These are phyloP conservation scores for Tiliacea citrago DNA, from an alignment of 2,888 invertebrate genomes.

Conservation along the genomic window DNA sequence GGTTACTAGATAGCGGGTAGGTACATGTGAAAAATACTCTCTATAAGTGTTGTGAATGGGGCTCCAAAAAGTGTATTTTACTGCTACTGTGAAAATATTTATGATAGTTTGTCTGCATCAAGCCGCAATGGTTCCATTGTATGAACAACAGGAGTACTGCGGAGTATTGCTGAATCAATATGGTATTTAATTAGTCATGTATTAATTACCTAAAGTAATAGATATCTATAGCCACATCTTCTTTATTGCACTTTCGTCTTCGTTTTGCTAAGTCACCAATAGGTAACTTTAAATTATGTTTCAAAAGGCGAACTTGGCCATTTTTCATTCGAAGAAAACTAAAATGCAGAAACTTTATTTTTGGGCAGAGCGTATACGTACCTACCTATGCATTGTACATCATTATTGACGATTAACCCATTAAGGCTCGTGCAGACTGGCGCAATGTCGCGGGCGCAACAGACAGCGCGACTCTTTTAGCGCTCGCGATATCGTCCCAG, in stretches of 20 bases:
- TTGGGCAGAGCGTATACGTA: neutral
- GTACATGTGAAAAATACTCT: slow-evolving; percentile 3
- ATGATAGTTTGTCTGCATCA: slow-evolving; percentile 42
- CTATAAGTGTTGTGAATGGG: slow-evolving; percentile 41
- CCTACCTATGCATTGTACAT: neutral
- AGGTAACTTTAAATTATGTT: neutral
- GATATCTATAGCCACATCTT: neutral
- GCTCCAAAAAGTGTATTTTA: slow-evolving; percentile 37
- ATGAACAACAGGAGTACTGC: slow-evolving; percentile 71
- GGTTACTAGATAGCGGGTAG: neutral
- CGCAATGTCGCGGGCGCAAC: too few relatives aligned
- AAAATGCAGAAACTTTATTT: neutral
- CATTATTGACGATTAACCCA: neutral
- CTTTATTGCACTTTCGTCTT: neutral
- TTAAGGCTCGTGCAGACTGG: too few relatives aligned
- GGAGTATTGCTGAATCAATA: slow-evolving; percentile 78
- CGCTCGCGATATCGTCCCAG: too few relatives aligned
- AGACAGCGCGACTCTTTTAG: too few relatives aligned
- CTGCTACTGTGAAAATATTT: slow-evolving; percentile 35
- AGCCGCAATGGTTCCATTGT: slow-evolving; percentile 37
- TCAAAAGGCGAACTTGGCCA: neutral
- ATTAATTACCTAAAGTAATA: slow-evolving; percentile 1
- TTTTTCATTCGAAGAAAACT: neutral
- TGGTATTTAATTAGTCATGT: slow-evolving; percentile 73
- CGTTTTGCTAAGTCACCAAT: neutral